phyloP scores from a whole-genome alignment of 1,140 invertebrate genomes.

The Philotrypesis tridentata region DNA sequence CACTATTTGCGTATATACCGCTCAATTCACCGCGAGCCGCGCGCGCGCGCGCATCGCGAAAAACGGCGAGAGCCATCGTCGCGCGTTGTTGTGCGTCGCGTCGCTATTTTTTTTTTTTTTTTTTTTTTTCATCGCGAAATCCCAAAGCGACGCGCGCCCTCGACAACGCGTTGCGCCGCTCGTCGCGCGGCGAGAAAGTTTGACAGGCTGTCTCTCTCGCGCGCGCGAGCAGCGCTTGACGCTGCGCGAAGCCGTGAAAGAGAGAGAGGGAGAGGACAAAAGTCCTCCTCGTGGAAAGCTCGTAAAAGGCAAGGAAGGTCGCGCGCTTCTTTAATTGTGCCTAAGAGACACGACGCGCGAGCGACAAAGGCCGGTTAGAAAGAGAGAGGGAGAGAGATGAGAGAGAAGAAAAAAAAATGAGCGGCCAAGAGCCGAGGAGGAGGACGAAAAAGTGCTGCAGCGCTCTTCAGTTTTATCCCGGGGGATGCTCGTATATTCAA shows the following conservation, averaged over 20 bases:
- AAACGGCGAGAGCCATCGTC: no score
- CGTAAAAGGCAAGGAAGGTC: slow-evolving; percentile 51
- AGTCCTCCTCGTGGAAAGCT: slow-evolving; percentile 14
- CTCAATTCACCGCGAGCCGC: no score
- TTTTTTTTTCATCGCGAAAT: no score
- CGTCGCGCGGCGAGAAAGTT: no score
- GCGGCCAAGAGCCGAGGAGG: neutral
- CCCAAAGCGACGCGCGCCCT: no score
- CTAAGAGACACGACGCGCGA: neutral
- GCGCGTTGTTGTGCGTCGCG: no score
- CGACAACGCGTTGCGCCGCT: no score
- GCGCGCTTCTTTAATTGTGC: slow-evolving; percentile 43
- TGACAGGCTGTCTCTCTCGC: no score
- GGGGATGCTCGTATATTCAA: slow-evolving; percentile 17
- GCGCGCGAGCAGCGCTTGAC: no score
- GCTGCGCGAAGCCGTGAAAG: neutral
- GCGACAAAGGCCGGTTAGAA: neutral
- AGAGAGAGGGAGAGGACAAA: slow-evolving; percentile 19
- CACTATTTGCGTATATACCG: no score
- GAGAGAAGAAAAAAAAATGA: neutral
- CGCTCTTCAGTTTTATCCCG: slow-evolving; percentile 4
- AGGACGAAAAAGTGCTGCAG: neutral
- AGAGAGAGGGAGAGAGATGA: neutral
- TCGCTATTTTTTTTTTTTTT: no score
- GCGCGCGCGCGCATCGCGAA: no score